phyloP scores from a whole-genome alignment of 2,888 invertebrate species.

The Ligdia adustata region DNA sequence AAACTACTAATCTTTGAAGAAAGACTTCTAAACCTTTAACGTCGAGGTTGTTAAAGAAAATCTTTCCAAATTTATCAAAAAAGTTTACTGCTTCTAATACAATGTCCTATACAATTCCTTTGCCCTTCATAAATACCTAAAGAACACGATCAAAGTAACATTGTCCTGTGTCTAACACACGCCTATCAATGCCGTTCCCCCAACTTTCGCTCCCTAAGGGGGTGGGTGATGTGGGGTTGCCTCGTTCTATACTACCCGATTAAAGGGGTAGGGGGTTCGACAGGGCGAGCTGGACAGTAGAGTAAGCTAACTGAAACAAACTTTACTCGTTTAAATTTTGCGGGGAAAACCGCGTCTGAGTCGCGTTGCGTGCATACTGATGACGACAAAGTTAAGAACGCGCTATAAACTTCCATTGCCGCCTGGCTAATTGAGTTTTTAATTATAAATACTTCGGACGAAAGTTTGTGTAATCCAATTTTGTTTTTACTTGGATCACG shows the following conservation, averaged over 20 bases:
- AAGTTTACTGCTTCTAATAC: constrained; percentile 18
- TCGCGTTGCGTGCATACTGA: constrained; percentile 68
- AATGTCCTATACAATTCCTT: constrained; percentile 38
- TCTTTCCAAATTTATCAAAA: constrained; percentile 8
- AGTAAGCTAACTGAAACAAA: constrained; percentile 76
- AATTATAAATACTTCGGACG: constrained; percentile 45
- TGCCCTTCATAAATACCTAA: constrained; percentile 52
- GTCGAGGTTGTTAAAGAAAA: not conserved
- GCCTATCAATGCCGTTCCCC: constrained; percentile 58
- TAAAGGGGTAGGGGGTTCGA: constrained; percentile 22
- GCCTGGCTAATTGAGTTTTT: constrained; percentile 62
- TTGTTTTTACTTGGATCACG: constrained; percentile 23
- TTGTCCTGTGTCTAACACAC: constrained; percentile 62
- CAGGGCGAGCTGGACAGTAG: constrained; percentile 65
- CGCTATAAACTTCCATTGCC: constrained; percentile 60
- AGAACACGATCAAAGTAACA: constrained; percentile 57
- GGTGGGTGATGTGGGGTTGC: constrained; percentile 20
- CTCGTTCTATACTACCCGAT: constrained; percentile 10
- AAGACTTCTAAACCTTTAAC: too few species aligned
- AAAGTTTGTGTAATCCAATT: constrained; percentile 21
- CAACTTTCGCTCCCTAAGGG: constrained; percentile 25
- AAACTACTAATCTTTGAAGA: too few species aligned
- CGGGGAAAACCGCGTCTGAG: constrained; percentile 63
- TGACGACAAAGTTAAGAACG: constrained; percentile 64
- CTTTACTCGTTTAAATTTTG: constrained; percentile 84